Evolutionary conservation across 2,113 vertebrate species (phyloP), one percentile per base, ranked within the genome.

Genomic region (Dendropsophus ebraccatus): DNA sequence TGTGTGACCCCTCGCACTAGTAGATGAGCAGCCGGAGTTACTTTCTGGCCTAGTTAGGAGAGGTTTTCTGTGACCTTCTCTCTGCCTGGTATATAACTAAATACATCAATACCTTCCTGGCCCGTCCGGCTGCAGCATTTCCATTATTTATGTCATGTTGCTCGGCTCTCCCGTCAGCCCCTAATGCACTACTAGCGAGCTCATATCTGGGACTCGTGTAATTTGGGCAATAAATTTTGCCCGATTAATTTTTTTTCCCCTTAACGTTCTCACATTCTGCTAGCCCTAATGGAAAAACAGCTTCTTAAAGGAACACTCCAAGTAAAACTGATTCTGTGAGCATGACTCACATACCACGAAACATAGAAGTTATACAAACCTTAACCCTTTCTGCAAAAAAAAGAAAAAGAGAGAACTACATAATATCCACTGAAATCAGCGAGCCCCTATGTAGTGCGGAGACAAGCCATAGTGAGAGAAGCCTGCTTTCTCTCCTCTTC

Each of bases 141-240:
- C 9, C 49, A 32, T 77, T 54, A 77, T 77, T 77, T 77, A 54
- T 77, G 50, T 54, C 12, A 30, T 32, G 25, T 54, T 77, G 28
- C 52, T 50, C 49, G 9, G 35, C 16, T 72, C 35, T 45, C 45
- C 25, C 13, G 1, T 72, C 69, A 35, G 47, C 75, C 50, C 75
- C 45, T 13, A 47, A 49, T 49, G 37, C n/a, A 75, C n/a, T 13
- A 49, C 23, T 19, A 25, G 41, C 8, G 11, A 12, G 12, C 11
- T 75, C 45, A 75, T 49, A 49, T 75, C 11, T 23, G 25, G 45
- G n/a, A 49, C 41, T 75, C 32, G 1, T 75, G 45, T 12, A 16
- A 75, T 75, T 75, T 75, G 23, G 4, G 45, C n/a, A 49, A 75
- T 75, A 47, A 13, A 75, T 75, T 75, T 47, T 50, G 35, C 75